These are phyloP conservation scores for Epinotia ramella DNA, from an alignment of 2,888 invertebrate species.

Conservation along the genomic window DNA sequence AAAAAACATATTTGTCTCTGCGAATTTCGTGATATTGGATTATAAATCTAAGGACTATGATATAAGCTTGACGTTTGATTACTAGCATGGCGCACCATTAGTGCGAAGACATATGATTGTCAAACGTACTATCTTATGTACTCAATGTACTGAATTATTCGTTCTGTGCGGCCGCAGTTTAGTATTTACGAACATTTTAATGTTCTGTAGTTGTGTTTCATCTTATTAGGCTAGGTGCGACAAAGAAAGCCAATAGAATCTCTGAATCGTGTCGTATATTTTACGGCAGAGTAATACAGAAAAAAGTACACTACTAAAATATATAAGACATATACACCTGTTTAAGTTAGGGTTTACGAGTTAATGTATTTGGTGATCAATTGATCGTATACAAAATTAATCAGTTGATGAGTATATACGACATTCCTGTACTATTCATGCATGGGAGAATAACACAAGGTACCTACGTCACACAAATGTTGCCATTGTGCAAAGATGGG, in stretches of 20 bases:
- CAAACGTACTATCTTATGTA: too few species aligned
- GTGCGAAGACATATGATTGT: not conserved
- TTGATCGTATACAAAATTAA: not conserved
- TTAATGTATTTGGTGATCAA: not conserved
- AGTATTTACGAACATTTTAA: not conserved
- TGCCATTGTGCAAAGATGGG: too few species aligned
- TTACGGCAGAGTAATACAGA: not conserved
- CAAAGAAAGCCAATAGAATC: not conserved
- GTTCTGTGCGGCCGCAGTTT: not conserved
- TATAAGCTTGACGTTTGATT: not conserved
- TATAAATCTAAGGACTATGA: not conserved
- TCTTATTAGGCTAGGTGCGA: not conserved
- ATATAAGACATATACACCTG: not conserved
- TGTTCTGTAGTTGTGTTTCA: not conserved
- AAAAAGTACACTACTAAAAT: not conserved
- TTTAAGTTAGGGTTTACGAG: constrained; percentile 1
- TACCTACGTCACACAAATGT: too few species aligned
- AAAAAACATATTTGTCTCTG: not conserved
- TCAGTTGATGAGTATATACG: not conserved
- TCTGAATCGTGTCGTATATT: not conserved
- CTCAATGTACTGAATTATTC: too few species aligned
- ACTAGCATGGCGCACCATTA: too few species aligned
- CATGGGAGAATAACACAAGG: too few species aligned
- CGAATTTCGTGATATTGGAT: not conserved
- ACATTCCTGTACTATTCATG: too few species aligned